Evolutionary conservation across 2,113 vertebrate genomes (phyloP).

Genomic region (Addax nasomaculatus): DNA sequence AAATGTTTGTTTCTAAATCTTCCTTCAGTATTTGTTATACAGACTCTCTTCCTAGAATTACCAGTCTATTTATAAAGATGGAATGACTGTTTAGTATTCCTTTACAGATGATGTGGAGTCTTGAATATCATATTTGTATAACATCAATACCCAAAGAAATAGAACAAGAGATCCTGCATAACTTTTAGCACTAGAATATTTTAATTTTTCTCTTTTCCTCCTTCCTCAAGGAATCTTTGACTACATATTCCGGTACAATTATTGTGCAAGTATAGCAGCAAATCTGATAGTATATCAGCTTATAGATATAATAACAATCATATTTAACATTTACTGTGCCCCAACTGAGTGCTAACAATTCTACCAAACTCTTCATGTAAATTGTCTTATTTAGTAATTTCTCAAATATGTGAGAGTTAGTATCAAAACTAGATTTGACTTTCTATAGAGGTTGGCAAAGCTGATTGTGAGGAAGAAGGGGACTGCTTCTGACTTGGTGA

Average conservation of each 20-base stretch:
- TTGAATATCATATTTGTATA: background rate
- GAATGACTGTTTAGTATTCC: background rate
- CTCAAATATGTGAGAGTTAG: background rate
- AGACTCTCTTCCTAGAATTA: background rate
- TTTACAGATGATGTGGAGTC: background rate
- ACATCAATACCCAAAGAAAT: background rate
- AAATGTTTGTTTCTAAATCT: conserved; percentile 7
- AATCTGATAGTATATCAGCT: background rate
- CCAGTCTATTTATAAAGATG: background rate
- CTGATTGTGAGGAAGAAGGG: background rate
- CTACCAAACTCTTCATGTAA: background rate
- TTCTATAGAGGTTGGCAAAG: background rate
- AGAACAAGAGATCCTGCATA: background rate
- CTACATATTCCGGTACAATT: background rate
- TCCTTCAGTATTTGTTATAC: background rate
- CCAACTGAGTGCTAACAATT: background rate
- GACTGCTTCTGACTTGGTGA: background rate
- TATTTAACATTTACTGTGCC: background rate
- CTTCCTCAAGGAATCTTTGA: background rate
- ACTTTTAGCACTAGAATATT: background rate
- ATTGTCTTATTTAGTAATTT: background rate
- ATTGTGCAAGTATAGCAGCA: background rate
- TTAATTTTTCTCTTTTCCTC: background rate
- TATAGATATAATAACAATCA: background rate
- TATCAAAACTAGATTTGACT: background rate